Evolutionary conservation across 2,888 invertebrate species (phyloP).

Genomic region (Acronicta alni): DNA sequence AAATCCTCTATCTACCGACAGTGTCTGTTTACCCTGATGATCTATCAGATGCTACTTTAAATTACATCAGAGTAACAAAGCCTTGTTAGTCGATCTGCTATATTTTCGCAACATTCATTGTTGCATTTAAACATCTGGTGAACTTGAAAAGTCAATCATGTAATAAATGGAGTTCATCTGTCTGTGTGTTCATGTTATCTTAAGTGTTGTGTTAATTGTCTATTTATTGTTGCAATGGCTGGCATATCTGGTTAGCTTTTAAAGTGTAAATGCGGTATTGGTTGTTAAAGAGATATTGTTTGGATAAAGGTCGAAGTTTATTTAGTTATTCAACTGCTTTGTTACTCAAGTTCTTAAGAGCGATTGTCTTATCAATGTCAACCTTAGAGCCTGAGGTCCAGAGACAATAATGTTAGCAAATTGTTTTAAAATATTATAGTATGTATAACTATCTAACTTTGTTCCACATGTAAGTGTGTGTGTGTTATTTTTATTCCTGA

Average conservation of each 20-base stretch:
- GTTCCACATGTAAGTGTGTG: too few relatives aligned
- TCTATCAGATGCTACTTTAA: conserved; percentile 6
- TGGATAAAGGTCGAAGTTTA: conserved; percentile 27
- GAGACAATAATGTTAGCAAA: too few relatives aligned
- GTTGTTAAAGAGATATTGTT: conserved; percentile 31
- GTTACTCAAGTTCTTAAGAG: too few relatives aligned
- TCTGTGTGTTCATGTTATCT: conserved; percentile 27
- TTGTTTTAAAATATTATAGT: too few relatives aligned
- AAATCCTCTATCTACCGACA: not conserved
- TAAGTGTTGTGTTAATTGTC: conserved; percentile 34
- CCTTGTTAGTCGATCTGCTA: not conserved
- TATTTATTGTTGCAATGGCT: conserved; percentile 30
- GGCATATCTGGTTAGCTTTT: conserved; percentile 11
- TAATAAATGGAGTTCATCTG: conserved; percentile 38
- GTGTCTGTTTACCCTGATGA: conserved; percentile 1
- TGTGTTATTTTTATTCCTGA: too few relatives aligned
- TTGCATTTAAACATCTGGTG: conserved; percentile 35
- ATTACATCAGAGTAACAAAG: conserved; percentile 1
- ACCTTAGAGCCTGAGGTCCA: too few relatives aligned
- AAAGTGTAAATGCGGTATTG: conserved; percentile 5
- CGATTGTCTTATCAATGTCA: too few relatives aligned
- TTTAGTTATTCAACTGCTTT: too few relatives aligned
- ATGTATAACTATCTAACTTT: too few relatives aligned
- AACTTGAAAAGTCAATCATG: conserved; percentile 44
- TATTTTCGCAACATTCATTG: conserved; percentile 34